phyloP scores from a whole-genome alignment of 2,797 vertebrate species.

The Melanotaenia nigrans region DNA sequence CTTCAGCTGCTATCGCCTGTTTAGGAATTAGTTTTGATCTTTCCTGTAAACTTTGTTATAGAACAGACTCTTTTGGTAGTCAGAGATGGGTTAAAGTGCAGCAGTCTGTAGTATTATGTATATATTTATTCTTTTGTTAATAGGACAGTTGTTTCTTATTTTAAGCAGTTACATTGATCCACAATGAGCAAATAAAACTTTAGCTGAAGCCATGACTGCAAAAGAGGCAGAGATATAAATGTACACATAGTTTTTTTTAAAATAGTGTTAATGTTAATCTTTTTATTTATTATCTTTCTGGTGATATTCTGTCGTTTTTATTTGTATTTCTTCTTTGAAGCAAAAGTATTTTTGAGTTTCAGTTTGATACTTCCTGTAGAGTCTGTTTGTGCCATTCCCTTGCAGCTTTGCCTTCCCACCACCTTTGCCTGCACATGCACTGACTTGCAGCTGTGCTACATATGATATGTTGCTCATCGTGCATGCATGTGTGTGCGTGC shows the following conservation, averaged over 20 bases:
- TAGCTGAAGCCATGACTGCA: not conserved
- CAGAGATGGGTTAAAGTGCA: not conserved
- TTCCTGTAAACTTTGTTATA: conserved; percentile 21
- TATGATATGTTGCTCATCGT: not conserved
- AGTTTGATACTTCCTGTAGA: not conserved
- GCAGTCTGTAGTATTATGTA: not conserved
- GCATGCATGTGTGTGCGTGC: not conserved
- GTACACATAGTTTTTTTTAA: not conserved
- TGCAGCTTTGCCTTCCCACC: not conserved
- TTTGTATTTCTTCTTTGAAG: conserved; percentile 1
- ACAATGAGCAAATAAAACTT: not conserved
- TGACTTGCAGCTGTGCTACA: not conserved
- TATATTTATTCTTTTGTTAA: not conserved
- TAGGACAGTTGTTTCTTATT: not conserved
- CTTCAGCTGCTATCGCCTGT: conserved; percentile 29
- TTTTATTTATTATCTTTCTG: not conserved
- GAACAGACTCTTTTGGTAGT: not conserved
- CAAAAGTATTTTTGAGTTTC: not conserved
- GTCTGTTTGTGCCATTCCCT: not conserved
- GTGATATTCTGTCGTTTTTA: not conserved
- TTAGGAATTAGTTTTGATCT: conserved; percentile 24
- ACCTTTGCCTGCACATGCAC: conserved; percentile 4
- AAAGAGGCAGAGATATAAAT: not conserved
- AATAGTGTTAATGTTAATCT: not conserved
- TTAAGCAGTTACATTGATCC: not conserved